Percentiles rank a stretch among this genome's conserved stretches.
Conservation (phyloP, 2,888 invertebrate genomes). For the Lottia gigantea region DNA sequence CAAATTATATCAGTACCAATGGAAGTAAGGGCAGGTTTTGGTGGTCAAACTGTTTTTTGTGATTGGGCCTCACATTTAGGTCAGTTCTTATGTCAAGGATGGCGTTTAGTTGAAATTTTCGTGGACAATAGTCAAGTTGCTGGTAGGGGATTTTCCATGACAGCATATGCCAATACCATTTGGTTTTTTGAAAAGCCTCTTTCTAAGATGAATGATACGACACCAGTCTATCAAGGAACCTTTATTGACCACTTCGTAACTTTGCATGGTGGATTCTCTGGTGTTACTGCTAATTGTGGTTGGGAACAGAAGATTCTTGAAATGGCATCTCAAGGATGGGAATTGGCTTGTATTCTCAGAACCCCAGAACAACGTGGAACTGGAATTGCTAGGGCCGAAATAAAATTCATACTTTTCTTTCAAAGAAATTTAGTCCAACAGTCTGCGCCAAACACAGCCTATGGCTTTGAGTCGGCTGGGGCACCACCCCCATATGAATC, state of each 20-base stretch:
- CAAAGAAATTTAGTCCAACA: constrained; percentile 31
- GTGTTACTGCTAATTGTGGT: constrained; percentile 29
- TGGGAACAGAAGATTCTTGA: constrained; percentile 57
- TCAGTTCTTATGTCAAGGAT: constrained; percentile 54
- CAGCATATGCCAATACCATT: constrained; percentile 43
- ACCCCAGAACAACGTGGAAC: constrained; percentile 37
- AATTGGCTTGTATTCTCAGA: constrained; percentile 53
- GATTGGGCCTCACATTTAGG: constrained; percentile 55
- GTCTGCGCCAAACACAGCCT: too few species aligned
- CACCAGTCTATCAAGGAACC: constrained; percentile 57
- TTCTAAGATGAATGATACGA: constrained; percentile 45
- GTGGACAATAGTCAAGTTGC: constrained; percentile 38
- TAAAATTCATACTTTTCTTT: constrained; percentile 48
- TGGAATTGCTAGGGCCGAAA: constrained; percentile 11
- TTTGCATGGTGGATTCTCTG: constrained; percentile 36
- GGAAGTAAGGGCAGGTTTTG: constrained; percentile 14
- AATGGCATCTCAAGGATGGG: constrained; percentile 61
- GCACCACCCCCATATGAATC: too few species aligned
- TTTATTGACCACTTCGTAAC: constrained; percentile 54
- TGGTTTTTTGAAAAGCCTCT: constrained; percentile 64
- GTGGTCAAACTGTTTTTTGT: constrained; percentile 36
- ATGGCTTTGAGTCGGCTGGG: too few species aligned
- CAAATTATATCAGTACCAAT: constrained; percentile 44
- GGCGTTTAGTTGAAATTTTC: constrained; percentile 61
- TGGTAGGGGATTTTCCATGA: constrained; percentile 16